phyloP scores from a whole-genome alignment of 2,113 vertebrate genomes.

The Capreolus pygargus region DNA sequence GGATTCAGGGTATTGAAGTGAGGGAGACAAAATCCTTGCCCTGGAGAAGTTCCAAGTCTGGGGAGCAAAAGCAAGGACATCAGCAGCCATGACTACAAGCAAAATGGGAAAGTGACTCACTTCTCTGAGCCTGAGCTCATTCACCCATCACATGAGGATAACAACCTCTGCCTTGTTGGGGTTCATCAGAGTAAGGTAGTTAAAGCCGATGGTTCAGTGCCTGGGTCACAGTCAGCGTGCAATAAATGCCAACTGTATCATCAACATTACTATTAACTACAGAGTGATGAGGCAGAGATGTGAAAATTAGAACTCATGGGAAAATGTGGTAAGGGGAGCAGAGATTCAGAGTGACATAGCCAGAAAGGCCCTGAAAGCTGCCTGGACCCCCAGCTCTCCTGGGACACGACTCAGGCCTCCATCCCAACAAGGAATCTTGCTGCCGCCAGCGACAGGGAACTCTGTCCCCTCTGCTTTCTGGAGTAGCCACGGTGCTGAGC shows the following conservation, averaged over 20 bases:
- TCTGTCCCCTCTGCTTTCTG: background rate
- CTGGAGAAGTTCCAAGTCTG: background rate
- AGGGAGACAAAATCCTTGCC: slow-evolving; percentile 3
- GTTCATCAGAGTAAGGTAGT: background rate
- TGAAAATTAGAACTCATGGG: background rate
- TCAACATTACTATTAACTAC: background rate
- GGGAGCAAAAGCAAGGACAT: background rate
- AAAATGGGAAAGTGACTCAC: background rate
- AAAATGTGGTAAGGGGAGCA: background rate
- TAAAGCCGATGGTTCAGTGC: background rate
- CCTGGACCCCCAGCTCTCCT: background rate
- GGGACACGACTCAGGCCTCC: accelerated
- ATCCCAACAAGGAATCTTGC: background rate
- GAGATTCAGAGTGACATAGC: background rate
- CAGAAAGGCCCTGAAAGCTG: background rate
- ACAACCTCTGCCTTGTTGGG: background rate
- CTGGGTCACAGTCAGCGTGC: background rate
- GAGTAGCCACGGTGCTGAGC: background rate
- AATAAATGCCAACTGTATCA: background rate
- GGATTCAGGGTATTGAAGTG: background rate
- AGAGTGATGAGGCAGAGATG: background rate
- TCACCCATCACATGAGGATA: background rate
- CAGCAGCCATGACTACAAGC: background rate
- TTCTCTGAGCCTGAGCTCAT: background rate
- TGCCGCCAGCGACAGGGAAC: background rate